These are phyloP conservation scores for Leptopilina boulardi DNA, from an alignment of 1,140 invertebrate species.

Conservation along the genomic window DNA sequence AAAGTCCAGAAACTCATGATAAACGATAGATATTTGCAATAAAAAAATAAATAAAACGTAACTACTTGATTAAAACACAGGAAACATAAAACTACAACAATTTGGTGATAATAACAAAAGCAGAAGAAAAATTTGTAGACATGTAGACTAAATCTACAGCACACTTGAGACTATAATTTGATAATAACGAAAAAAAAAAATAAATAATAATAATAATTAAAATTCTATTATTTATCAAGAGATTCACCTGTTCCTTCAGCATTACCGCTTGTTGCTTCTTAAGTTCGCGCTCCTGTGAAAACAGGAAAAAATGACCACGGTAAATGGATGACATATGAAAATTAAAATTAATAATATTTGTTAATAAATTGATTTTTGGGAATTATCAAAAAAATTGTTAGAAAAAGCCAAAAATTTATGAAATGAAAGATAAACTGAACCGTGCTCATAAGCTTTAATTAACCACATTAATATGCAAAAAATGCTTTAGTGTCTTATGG, in stretches of 20 bases:
- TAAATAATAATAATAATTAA: not conserved
- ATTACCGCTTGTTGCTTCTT: constrained; percentile 91
- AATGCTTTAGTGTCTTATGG: constrained; percentile 25
- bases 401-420: constrained; percentile 39
- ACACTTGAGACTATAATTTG: constrained; percentile 49
- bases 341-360: constrained; percentile 44
- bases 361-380: not conserved
- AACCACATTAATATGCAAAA: constrained; percentile 4
- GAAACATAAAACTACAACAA: constrained; percentile 22
- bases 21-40: constrained; percentile 26
- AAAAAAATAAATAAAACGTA: not conserved
- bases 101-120: constrained; percentile 49
- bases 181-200: too few relatives aligned
- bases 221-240: constrained; percentile 36
- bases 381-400: constrained; percentile 31
- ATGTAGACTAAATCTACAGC: constrained; percentile 55
- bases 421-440: constrained; percentile 42
- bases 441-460: constrained; percentile 22
- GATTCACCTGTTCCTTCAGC: constrained; percentile 91
- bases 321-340: constrained; percentile 35
- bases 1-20: constrained; percentile 27
- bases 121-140: constrained; percentile 51
- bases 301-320: constrained; percentile 15
- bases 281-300: constrained; percentile 89
- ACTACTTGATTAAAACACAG: constrained; percentile 24